Conservation (phyloP, 2,888 invertebrate genomes). For the Byasa hedistus region DNA sequence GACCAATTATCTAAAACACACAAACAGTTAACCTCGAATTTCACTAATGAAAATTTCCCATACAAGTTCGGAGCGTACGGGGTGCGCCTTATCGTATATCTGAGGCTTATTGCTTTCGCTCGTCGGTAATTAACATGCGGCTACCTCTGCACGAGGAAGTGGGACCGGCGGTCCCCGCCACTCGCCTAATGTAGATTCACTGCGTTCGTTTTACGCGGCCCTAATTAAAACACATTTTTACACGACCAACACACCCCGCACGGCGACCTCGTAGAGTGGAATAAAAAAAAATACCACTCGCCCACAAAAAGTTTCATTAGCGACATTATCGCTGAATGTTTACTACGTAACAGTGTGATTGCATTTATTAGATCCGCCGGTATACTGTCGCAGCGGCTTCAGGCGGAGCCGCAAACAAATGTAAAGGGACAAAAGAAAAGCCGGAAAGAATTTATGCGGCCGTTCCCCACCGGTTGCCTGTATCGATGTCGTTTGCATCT, state of each 20-base stretch:
- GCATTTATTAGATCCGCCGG: constrained; percentile 41
- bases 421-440: constrained; percentile 49
- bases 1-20: constrained; percentile 75
- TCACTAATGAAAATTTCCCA: constrained; percentile 75
- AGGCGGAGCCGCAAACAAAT: constrained; percentile 71
- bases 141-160: constrained; percentile 38
- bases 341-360: constrained; percentile 47
- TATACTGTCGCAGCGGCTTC: constrained; percentile 58
- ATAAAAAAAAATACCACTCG: constrained; percentile 30
- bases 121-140: constrained; percentile 61
- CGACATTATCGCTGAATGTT: constrained; percentile 46
- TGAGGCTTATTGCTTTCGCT: constrained; percentile 62
- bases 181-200: constrained; percentile 16
- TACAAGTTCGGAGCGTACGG: constrained; percentile 49
- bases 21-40: constrained; percentile 73
- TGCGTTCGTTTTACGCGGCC: background rate
- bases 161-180: constrained; percentile 17
- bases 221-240: constrained; percentile 25
- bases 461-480: constrained; percentile 55
- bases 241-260: constrained; percentile 9
- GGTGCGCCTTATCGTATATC: constrained; percentile 74
- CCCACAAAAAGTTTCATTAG: constrained; percentile 41
- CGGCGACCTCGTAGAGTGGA: constrained; percentile 28
- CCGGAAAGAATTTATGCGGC: constrained; percentile 61
- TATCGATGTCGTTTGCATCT: constrained; percentile 78